These are phyloP conservation scores for Nymphalis urticae DNA, from an alignment of 2,888 invertebrate species.

Conservation along the genomic window DNA sequence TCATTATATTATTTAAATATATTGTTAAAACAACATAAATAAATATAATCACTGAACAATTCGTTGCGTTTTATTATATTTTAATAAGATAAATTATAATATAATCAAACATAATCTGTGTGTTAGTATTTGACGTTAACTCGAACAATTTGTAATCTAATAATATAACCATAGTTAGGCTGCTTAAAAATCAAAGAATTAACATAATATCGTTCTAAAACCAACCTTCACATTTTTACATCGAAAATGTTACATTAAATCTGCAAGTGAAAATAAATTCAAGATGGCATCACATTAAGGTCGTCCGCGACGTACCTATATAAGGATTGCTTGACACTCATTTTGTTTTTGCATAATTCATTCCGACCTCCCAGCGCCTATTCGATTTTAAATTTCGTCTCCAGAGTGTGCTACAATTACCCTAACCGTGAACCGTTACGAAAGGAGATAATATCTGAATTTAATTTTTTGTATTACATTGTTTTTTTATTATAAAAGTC, in stretches of 20 bases:
- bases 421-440: slow-evolving; percentile 30
- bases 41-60: too few species aligned
- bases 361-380: slow-evolving; percentile 39
- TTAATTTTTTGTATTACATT: slow-evolving; percentile 1
- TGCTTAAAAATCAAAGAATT: slow-evolving; percentile 12
- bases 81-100: too few species aligned
- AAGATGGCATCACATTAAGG: slow-evolving; percentile 39
- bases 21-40: too few species aligned
- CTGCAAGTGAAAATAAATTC: slow-evolving; percentile 40
- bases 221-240: slow-evolving; percentile 15
- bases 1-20: too few species aligned
- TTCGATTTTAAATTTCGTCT: slow-evolving; percentile 39
- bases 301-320: slow-evolving; percentile 37
- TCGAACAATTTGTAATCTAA: background rate
- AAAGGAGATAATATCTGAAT: slow-evolving; percentile 21
- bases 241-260: slow-evolving; percentile 32
- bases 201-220: slow-evolving; percentile 12
- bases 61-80: too few species aligned
- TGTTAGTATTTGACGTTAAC: too few species aligned
- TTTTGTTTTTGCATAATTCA: slow-evolving; percentile 44
- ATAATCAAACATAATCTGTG: too few species aligned
- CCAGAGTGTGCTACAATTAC: slow-evolving; percentile 40
- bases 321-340: slow-evolving; percentile 41
- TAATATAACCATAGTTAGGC: background rate
- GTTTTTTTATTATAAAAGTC: background rate